Base-by-base conservation (phyloP, 2,888 invertebrate species). In the Candidula unifasciata region DNA sequence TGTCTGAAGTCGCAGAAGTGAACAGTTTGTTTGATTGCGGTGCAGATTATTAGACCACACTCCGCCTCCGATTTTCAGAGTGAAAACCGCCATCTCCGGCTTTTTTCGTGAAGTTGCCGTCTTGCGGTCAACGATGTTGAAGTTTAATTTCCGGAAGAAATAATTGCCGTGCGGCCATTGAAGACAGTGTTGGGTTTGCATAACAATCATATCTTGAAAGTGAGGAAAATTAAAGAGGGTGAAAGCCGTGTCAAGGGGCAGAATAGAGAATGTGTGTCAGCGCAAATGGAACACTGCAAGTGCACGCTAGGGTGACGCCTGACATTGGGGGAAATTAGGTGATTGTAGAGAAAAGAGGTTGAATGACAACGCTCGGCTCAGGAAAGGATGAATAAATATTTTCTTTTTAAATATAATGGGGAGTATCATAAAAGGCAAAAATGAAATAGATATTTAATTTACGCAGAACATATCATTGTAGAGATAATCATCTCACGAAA, bases 121-220 rank as follows among this genome's bases (percentile, higher is more conserved):
- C 30, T 44, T 71, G 80, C 80, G 80, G 80, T 81, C 80, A 81
- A 81, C 71, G 57, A 69, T 73, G 80, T 81, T 81, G 80, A 81
- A 81, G 82, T 82, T 82, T 82, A 82, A 82, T 82, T 76, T 74
- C 82, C 73, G 73, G 82, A 74, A 71, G 30, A 82, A 82, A 82
- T 82, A 82, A 82, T 82, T 82, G 64, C 18, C 66, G 52, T 60
- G 71, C 33, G 35, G 35, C 35, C 13, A 71, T 66, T 33, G 24
- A 81, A 81, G 80, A 21, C 80, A 54, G 10, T 71, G 71, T 33
- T 54, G 5, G 52, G 80, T 81, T 69, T 73, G 76, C 60, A 82
- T 74, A 74, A 76, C 71, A 82, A 82, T 82, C 71, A 30, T 35
- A 52, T 74, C 64, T 54, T 76, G 37, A 76, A 82, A 81, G 27